These are phyloP conservation scores for Xenus cinereus DNA, from an alignment of 2,113 vertebrate genomes.

Conservation along the genomic window DNA sequence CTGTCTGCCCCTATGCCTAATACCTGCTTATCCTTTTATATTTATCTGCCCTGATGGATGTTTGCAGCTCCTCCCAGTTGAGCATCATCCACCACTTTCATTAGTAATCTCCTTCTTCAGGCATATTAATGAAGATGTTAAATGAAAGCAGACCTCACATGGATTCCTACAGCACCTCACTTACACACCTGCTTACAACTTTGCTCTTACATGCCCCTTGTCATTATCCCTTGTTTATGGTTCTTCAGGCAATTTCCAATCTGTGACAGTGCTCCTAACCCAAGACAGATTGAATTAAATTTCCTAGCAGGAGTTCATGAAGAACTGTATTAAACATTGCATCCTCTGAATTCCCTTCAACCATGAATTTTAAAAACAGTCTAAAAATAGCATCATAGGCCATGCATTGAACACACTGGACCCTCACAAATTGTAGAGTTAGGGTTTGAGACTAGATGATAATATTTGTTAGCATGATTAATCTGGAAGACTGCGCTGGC, in stretches of 20 bases:
- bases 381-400: slow-evolving; percentile 20
- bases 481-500: not conserved
- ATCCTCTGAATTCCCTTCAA: slow-evolving; percentile 11
- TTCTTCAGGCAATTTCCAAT: slow-evolving; percentile 58
- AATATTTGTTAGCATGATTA: not conserved
- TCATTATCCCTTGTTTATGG: slow-evolving; percentile 63
- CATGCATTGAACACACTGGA: not conserved
- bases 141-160: slow-evolving; percentile 12
- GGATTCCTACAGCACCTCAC: not conserved
- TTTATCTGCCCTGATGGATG: not conserved
- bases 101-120: slow-evolving; percentile 3
- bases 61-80: not conserved
- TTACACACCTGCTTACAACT: slow-evolving; percentile 27
- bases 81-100: not conserved
- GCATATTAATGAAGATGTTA: slow-evolving; percentile 47
- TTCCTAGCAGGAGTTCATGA: slow-evolving; percentile 32
- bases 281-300: slow-evolving; percentile 61
- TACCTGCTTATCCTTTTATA: not conserved
- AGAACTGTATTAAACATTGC: slow-evolving; percentile 16
- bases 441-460: not conserved
- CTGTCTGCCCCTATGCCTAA: not conserved
- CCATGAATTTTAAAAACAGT: slow-evolving; percentile 19
- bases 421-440: not conserved
- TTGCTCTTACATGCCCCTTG: slow-evolving; percentile 42
- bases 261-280: slow-evolving; percentile 43